Evolutionary conservation across 1,140 invertebrate species (phyloP), one percentile per base, ranked within the genome.

Genomic region (Carcinoscorpius rotundicauda): DNA sequence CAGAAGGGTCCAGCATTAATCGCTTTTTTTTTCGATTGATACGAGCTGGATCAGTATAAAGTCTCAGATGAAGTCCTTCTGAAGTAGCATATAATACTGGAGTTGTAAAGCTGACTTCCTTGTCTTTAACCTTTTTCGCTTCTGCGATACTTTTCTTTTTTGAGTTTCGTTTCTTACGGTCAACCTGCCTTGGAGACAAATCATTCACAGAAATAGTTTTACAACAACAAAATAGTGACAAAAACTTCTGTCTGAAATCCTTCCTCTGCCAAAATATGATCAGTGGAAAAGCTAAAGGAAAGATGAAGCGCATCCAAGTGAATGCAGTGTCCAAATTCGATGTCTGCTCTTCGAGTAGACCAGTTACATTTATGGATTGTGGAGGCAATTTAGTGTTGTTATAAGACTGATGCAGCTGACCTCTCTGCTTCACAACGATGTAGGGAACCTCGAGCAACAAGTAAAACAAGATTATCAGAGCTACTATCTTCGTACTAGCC

Each of bases 11-110:
- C 3, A 48, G 50, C 6, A 52, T 49, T 4, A 29, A 6, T 4
- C 9, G 8, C 3, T 56, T 10, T 6, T 5, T 29, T 48, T 55
- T 51, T 8, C 49, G 5, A 1, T 49, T 9, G 6, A 52, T 4
- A 5, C 58, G 50, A 5, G 56, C 49, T 3, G 11, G 8, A 3
- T 55, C 29, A 55, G 63, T 64, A 6, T 70, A 11, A 3, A 67
- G 55, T 51, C 71, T 53, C 56, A 72, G 56, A 49, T 70, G 70
- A 6, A 72, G 59, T 8, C 71, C 71, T 51, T 72, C 68, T 3
- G 70, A 66, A 4, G 71, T 71, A 50, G 68, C 64, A 49, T 68
- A 72, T 4, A 72, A 55, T 49, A 72, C 70, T 8, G 71, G 71
- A 8, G 71, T 71, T 52, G 62, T 66, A 52, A 65, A 64, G 11